These are phyloP conservation scores for Mechanitis mazaeus DNA, from an alignment of 2,888 invertebrate genomes.

Conservation along the genomic window DNA sequence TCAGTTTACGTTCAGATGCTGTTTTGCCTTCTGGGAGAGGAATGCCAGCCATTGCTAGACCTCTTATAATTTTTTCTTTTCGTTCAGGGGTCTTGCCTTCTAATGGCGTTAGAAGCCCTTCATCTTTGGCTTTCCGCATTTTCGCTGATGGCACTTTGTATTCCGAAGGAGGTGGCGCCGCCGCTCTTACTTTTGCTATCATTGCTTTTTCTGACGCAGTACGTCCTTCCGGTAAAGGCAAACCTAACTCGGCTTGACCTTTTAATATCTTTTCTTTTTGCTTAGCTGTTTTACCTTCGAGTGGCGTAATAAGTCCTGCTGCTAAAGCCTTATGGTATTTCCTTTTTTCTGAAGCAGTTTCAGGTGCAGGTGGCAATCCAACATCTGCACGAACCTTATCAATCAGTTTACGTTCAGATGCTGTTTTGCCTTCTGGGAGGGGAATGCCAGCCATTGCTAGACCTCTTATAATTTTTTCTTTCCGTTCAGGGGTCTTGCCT, in stretches of 20 bases:
- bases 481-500: slow-evolving; percentile 34
- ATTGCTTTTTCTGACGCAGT: slow-evolving; percentile 30
- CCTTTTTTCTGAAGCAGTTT: slow-evolving; percentile 19
- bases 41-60: slow-evolving; percentile 29
- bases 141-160: slow-evolving; percentile 14
- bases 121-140: slow-evolving; percentile 30
- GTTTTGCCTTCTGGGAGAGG: slow-evolving; percentile 35
- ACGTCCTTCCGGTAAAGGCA: slow-evolving; percentile 26
- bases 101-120: slow-evolving; percentile 34
- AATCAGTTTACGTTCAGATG: slow-evolving; percentile 34
- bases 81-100: slow-evolving; percentile 34
- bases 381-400: slow-evolving; percentile 29
- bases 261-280: slow-evolving; percentile 29
- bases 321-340: slow-evolving; percentile 23
- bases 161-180: slow-evolving; percentile 9
- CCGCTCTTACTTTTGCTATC: slow-evolving; percentile 23
- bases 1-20: slow-evolving; percentile 32
- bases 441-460: slow-evolving; percentile 26
- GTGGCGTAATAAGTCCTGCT: slow-evolving; percentile 23
- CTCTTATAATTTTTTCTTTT: slow-evolving; percentile 36
- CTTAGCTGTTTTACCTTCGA: slow-evolving; percentile 27
- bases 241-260: slow-evolving; percentile 21
- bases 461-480: slow-evolving; percentile 31
- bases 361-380: slow-evolving; percentile 31
- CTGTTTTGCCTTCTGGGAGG: slow-evolving; percentile 31